Percentiles rank a stretch among this genome's conserved stretches.
phyloP scores from a whole-genome alignment of 2,888 invertebrate species.

The Frankliniella fusca region DNA sequence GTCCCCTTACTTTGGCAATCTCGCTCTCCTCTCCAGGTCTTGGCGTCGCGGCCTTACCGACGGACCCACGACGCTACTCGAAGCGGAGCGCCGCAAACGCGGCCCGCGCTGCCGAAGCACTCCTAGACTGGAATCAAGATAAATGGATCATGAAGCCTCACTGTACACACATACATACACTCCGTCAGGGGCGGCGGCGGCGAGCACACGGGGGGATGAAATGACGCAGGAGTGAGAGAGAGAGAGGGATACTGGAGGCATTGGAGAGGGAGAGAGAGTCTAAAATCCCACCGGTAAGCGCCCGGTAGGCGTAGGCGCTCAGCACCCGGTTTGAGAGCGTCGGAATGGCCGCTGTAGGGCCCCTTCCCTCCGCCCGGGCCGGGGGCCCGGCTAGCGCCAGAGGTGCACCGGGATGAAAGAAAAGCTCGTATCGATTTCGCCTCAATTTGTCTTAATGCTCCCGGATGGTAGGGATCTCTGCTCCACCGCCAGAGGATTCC shows the following conservation, averaged over 20 bases:
- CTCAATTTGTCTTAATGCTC: conserved; percentile 19
- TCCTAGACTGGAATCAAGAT: background rate
- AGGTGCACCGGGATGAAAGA: conserved; percentile 9
- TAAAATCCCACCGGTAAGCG: too few species aligned
- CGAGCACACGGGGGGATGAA: background rate
- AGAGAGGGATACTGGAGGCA: too few species aligned
- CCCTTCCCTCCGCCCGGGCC: too few species aligned
- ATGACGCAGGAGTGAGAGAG: too few species aligned
- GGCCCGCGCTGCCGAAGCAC: background rate
- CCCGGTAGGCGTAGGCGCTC: too few species aligned
- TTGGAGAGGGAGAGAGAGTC: too few species aligned
- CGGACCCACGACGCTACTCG: background rate
- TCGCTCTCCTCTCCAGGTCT: too few species aligned
- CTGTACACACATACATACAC: background rate
- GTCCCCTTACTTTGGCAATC: too few species aligned
- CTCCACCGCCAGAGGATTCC: background rate
- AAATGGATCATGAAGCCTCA: background rate
- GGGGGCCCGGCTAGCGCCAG: too few species aligned
- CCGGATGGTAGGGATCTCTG: background rate
- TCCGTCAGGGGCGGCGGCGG: background rate
- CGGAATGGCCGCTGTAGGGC: too few species aligned
- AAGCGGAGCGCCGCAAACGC: background rate
- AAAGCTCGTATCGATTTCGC: conserved; percentile 12
- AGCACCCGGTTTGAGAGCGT: too few species aligned
- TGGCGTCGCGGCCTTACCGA: too few species aligned